Conservation (phyloP, 2,888 invertebrate species). For the Aphodius sticticus region DNA sequence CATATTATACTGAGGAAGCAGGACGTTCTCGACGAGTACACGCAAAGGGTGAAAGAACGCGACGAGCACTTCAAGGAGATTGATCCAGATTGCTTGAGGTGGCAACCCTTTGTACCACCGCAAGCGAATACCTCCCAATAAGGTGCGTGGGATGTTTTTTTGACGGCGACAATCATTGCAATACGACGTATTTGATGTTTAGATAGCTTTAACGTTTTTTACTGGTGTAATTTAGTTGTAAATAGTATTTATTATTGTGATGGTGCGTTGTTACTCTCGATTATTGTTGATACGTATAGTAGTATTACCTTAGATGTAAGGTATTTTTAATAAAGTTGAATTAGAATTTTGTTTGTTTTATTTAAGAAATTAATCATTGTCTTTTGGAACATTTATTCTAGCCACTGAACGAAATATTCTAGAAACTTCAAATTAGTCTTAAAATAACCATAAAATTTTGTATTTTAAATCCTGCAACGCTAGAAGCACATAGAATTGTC, state of each 20-base stretch:
- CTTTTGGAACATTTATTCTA: too few relatives aligned
- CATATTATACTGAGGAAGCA: conserved; percentile 94
- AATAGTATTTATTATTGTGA: background rate
- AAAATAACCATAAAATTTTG: too few relatives aligned
- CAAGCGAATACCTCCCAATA: conserved; percentile 61
- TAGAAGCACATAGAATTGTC: too few relatives aligned
- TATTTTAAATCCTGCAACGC: too few relatives aligned
- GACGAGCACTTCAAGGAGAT: conserved; percentile 84
- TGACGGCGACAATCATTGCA: conserved; percentile 8
- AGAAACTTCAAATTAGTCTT: too few relatives aligned
- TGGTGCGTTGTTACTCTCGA: background rate
- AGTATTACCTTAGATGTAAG: background rate
- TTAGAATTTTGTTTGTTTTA: background rate
- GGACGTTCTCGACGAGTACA: conserved; percentile 94
- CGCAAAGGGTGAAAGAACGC: conserved; percentile 80
- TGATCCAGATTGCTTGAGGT: conserved; percentile 85
- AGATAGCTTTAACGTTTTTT: background rate
- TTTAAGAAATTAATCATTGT: background rate
- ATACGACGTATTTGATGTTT: background rate
- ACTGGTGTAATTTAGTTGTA: background rate
- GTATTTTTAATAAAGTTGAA: background rate
- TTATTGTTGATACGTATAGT: background rate
- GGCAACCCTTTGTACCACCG: conserved; percentile 81
- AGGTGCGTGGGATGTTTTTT: background rate
- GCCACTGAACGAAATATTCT: too few relatives aligned